Evolutionary conservation across 1,140 invertebrate species (phyloP), one percentile per base, ranked within the genome.

Genomic region (Hyles euphorbiae): DNA sequence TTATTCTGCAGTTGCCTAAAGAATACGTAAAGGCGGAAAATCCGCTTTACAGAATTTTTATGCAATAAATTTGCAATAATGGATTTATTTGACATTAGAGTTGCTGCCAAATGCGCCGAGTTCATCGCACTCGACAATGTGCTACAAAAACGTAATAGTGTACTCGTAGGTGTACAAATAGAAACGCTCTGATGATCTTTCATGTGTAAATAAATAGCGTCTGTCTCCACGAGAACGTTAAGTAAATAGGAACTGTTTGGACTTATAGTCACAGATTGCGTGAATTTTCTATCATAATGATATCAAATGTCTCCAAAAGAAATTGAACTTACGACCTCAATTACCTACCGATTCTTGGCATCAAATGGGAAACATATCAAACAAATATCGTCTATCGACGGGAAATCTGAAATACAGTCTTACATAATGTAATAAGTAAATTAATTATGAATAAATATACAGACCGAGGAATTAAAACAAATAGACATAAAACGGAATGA

Each of bases 101-200:
- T 32, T 56, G 49, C 58, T 56, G 46, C 55, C 58, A 33, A 54
- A 55, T 60, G 54, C 57, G 61, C 45, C 50, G 56, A 60, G 58
- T 65, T 65, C 59, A 61, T 61, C 44, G 58, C 56, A 56, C 53
- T 34, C 59, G 46, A 55, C 12, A 45, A 8, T 8, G 34, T 44
- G 52, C 56, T 61, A 65, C 56, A 53, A 51, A 33, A 55, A 58
- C 52, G 52, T 59, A 61, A 61, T 61, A 60, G 49, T 55, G 56
- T 53, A 58, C 43, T 44, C 49, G 22, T 50, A 52, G 46, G 45
- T 61, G 54, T 53, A 56, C 47, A 58, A 63, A 59, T 53, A 52
- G 48, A 54, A 57, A 36, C 44, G 58, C 58, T 48, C 36, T 58
- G 57, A 60, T 67, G 57, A 63, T 55, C 57, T 55, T 63, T 63